Conservation (phyloP, 2,888 invertebrate genomes). For the Andrena bucephala region DNA sequence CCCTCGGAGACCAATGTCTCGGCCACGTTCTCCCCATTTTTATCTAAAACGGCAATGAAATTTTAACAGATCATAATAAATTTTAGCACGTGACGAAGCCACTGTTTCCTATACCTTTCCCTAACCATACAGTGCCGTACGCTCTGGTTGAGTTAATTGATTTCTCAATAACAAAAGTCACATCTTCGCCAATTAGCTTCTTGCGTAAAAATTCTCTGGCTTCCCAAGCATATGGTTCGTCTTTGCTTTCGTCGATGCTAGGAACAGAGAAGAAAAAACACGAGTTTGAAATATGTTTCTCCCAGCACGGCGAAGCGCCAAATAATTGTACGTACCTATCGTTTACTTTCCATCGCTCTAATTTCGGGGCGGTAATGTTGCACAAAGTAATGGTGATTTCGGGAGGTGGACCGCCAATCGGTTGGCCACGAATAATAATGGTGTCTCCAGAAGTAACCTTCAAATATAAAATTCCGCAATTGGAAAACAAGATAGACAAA, state of each 20-base stretch:
- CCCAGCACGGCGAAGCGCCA: not conserved
- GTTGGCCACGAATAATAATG: slow-evolving; percentile 94
- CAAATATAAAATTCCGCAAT: slow-evolving; percentile 69
- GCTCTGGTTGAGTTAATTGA: slow-evolving; percentile 93
- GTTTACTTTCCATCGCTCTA: slow-evolving; percentile 90
- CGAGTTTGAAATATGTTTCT: not conserved
- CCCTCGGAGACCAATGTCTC: slow-evolving; percentile 96
- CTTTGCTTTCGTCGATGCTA: slow-evolving; percentile 88
- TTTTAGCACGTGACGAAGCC: slow-evolving; percentile 6
- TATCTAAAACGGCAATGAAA: slow-evolving; percentile 36
- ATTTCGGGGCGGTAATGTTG: slow-evolving; percentile 96
- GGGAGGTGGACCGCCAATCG: slow-evolving; percentile 94
- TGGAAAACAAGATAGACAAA: not conserved
- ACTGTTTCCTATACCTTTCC: slow-evolving; percentile 88
- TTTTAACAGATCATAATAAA: not conserved
- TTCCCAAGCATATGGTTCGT: slow-evolving; percentile 99
- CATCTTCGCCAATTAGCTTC: slow-evolving; percentile 95
- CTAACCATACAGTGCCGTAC: slow-evolving; percentile 95
- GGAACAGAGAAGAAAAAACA: slow-evolving; percentile 12
- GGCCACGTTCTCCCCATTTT: slow-evolving; percentile 91
- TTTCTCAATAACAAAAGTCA: slow-evolving; percentile 94
- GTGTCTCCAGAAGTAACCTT: slow-evolving; percentile 99
- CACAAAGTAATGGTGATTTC: slow-evolving; percentile 97
- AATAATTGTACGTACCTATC: slow-evolving; percentile 83
- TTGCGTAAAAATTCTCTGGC: slow-evolving; percentile 97